A percentile compares a stretch with the other conserved stretches of the same genome.
Evolutionary conservation across 1,140 invertebrate species (phyloP).

Genomic region (Euwallacea fornicatus): DNA sequence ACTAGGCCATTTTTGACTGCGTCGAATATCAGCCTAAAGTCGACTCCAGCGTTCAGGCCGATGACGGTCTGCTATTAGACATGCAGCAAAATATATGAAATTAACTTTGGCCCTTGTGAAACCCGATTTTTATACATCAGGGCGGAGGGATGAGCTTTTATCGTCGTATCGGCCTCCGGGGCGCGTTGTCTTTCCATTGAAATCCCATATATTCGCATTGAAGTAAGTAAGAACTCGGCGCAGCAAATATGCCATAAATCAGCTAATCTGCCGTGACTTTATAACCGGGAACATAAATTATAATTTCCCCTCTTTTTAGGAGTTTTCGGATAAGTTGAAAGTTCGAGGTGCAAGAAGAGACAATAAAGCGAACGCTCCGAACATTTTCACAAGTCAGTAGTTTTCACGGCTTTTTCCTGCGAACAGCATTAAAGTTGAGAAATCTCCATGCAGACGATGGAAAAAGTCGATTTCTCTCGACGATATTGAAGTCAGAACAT

Average conservation of each 20-base stretch:
- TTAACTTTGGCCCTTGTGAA: too few relatives aligned
- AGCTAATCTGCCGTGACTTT: constrained; percentile 3
- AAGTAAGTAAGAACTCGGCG: too few relatives aligned
- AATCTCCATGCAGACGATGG: not conserved
- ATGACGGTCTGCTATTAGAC: too few relatives aligned
- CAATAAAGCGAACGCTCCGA: not conserved
- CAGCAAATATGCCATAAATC: constrained; percentile 1
- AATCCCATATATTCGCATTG: too few relatives aligned
- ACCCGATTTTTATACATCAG: too few relatives aligned
- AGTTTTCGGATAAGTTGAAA: not conserved
- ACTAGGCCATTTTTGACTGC: too few relatives aligned
- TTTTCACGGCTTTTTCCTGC: constrained; percentile 11
- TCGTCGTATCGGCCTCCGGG: too few relatives aligned
- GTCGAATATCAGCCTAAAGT: too few relatives aligned
- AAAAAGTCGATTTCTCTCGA: not conserved
- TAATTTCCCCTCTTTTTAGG: not conserved
- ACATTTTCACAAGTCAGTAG: constrained; percentile 12
- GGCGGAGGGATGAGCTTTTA: too few relatives aligned
- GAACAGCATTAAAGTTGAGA: constrained; percentile 3
- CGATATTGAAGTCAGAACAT: not conserved
- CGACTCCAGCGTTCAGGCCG: too few relatives aligned
- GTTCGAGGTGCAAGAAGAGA: not conserved
- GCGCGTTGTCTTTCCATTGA: too few relatives aligned
- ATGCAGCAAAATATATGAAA: too few relatives aligned
- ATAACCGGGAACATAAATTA: constrained; percentile 4